Evolutionary conservation across 2,113 vertebrate species (phyloP).

Genomic region (Lathamus discolor): DNA sequence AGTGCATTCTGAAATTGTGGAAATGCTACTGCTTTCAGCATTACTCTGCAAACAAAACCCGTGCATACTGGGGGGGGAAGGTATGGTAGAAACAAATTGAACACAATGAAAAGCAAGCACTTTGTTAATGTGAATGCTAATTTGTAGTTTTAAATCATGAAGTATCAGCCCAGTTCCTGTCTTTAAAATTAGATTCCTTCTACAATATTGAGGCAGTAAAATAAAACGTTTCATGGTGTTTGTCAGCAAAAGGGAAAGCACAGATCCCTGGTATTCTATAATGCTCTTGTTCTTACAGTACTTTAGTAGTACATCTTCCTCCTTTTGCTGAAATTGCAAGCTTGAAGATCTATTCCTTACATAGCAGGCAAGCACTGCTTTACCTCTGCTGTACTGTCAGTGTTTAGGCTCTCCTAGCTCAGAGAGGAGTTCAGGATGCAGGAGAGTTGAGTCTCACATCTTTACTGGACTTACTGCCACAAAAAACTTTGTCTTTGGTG

Average conservation of each 20-base stretch:
- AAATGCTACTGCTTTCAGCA: neutral
- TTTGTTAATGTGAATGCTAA: neutral
- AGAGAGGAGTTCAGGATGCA: neutral
- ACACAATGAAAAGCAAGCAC: neutral
- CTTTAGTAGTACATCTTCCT: neutral
- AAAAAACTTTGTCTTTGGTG: neutral
- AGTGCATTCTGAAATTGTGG: neutral
- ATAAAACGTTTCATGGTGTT: neutral
- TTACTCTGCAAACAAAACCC: neutral
- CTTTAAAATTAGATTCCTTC: constrained; percentile 8
- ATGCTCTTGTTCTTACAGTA: neutral
- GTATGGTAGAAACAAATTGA: neutral
- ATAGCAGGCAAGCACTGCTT: neutral
- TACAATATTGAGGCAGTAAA: neutral
- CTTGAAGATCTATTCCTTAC: neutral
- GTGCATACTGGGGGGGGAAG: neutral
- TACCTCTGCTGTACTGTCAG: neutral
- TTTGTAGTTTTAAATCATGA: neutral
- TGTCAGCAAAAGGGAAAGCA: neutral
- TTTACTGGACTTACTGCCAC: neutral
- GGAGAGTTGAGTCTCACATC: neutral
- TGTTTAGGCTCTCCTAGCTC: neutral
- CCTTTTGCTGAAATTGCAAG: neutral
- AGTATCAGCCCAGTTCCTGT: neutral
- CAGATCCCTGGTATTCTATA: neutral